Percentiles rank a stretch among this genome's conserved stretches.
phyloP scores from a whole-genome alignment of 2,888 invertebrate genomes.

The Ellobium chinense region DNA sequence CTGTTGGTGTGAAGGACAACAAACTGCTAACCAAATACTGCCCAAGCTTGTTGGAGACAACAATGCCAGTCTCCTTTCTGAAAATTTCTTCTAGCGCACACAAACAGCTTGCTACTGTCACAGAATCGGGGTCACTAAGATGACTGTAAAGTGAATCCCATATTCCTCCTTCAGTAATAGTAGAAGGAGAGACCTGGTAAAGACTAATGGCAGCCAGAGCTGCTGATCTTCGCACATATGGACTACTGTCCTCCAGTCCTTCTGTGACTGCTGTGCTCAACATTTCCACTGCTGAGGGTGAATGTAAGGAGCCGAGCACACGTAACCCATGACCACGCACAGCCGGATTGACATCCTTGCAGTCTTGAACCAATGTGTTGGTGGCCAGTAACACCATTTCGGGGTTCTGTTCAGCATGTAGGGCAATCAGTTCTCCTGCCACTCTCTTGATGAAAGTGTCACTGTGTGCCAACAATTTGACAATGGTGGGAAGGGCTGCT shows the following conservation, averaged over 20 bases:
- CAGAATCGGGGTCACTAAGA: slow-evolving; percentile 75
- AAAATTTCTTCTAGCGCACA: slow-evolving; percentile 74
- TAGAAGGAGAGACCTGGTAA: slow-evolving; percentile 46
- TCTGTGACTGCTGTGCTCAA: slow-evolving; percentile 55
- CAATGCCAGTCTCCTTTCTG: slow-evolving; percentile 73
- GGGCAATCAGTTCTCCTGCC: slow-evolving; percentile 64
- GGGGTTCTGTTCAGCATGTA: slow-evolving; percentile 55
- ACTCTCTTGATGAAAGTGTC: slow-evolving; percentile 72
- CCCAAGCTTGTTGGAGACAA: slow-evolving; percentile 74
- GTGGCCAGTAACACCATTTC: slow-evolving; percentile 74
- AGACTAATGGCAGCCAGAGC: slow-evolving; percentile 61
- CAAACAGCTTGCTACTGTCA: slow-evolving; percentile 73
- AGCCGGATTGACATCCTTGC: slow-evolving; percentile 74
- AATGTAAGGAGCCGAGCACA: slow-evolving; percentile 53
- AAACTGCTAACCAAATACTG: slow-evolving; percentile 70
- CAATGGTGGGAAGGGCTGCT: slow-evolving; percentile 64
- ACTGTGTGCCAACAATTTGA: slow-evolving; percentile 71
- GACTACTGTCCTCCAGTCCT: slow-evolving; percentile 71
- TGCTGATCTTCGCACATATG: slow-evolving; percentile 73
- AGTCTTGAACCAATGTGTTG: slow-evolving; percentile 75
- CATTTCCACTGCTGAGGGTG: slow-evolving; percentile 64
- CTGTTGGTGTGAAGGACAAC: slow-evolving; percentile 46
- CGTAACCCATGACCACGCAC: slow-evolving; percentile 55
- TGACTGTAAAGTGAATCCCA: slow-evolving; percentile 72
- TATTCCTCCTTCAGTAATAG: slow-evolving; percentile 60